Evolutionary conservation across 2,113 vertebrate genomes (phyloP).

Genomic region (Elephantulus edwardii): DNA sequence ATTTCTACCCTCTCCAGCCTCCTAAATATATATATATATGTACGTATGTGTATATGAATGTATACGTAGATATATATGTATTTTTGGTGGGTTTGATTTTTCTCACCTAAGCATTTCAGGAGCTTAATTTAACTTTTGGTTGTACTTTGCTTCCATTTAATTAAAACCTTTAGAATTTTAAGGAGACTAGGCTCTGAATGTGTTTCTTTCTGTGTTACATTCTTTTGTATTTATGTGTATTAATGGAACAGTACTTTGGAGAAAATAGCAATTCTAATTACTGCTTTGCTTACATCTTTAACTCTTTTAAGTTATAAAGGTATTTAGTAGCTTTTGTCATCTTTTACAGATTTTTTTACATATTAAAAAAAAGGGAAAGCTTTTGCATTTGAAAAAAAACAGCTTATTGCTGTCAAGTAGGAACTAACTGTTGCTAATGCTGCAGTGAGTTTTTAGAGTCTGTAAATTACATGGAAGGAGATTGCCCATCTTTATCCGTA

Average conservation of each 20-base stretch:
- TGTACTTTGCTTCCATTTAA: conserved; percentile 54
- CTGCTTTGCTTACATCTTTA: conserved; percentile 23
- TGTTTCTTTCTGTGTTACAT: conserved; percentile 8
- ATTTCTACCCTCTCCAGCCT: conserved; percentile 59
- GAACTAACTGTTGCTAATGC: no score
- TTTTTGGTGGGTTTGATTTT: conserved; percentile 70
- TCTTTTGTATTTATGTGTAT: conserved; percentile 48
- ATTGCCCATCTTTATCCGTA: no score
- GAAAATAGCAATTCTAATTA: conserved; percentile 38
- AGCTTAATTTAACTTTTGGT: conserved; percentile 40
- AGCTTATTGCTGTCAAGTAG: no score
- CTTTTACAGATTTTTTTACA: conserved; percentile 20
- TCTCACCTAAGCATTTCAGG: conserved; percentile 41
- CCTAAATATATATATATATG: conserved; percentile 72
- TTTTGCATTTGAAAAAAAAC: conserved; percentile 41
- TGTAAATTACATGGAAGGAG: no score
- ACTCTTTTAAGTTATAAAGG: conserved; percentile 35
- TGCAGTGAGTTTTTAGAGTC: no score
- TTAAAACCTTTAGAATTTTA: conserved; percentile 43
- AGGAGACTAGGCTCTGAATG: conserved; percentile 22
- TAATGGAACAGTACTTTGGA: conserved; percentile 46
- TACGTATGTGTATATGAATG: conserved; percentile 71
- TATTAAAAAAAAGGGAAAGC: conserved; percentile 28
- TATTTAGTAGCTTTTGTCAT: conserved; percentile 23
- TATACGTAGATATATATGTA: conserved; percentile 77